Base-by-base conservation (phyloP, 92 coral and sea anemone genomes). In the Micromussa lordhowensis region DNA sequence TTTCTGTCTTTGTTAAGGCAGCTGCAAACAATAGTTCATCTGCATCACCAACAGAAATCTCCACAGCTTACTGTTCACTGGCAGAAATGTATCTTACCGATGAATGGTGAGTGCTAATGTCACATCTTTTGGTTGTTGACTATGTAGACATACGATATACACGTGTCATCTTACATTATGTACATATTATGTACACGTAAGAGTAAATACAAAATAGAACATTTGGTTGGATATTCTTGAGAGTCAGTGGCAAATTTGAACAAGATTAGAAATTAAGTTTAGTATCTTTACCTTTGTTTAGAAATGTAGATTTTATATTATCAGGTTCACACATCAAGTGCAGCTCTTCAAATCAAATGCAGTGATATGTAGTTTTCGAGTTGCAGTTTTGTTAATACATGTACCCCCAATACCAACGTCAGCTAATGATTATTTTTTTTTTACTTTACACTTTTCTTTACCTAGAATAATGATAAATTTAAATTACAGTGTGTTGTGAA, bases 1-100 rank as follows among this genome's bases (percentile, higher is more conserved):
- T 58, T 58, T 18, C 4, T 58, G 22, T 61, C 58, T 40, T 36
- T 72, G 26, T 71, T 31, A 82, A 44, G 91, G 96, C 89, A 72
- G 94, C 90, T 44, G 93, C 94, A 32, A 85, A 85, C 57, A 66
- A 64, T 18, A 90, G 76, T 29, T 16, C 59, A 14, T 79, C 74
- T 53, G 93, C 83, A 11, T 89, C 94, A 1, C 49, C 90, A 22
- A 77, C 83, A 61, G 99, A 97, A 49, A 94, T 97, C 64, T 97
- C 99, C 40, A 94, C 92, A 71, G 99, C 98, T 28, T 96, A 87
- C 87, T 97, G 99, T 85, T 95, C 99, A 29, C 95, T 97, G 54
- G 99, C 99, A 69, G 99, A 97, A 93, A 93, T 97, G 44, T 97
- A 96, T 78, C 94, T 97, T 77, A 97, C 99, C 10, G 99, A 97